Percentiles rank a stretch among this genome's conserved stretches.
Conservation (phyloP, 2,888 invertebrate genomes). For the Chaitophorus viminalis region DNA sequence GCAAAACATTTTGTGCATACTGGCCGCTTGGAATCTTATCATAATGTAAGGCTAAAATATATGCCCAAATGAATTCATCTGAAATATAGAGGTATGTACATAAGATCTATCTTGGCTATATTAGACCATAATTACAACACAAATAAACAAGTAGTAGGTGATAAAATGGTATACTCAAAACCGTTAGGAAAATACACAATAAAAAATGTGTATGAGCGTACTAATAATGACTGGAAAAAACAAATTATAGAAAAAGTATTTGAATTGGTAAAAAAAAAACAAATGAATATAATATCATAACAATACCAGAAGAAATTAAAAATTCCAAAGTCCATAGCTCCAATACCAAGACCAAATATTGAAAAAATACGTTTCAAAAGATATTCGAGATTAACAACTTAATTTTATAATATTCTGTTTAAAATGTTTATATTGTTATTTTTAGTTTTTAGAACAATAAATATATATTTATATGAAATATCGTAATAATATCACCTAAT, state of each 20-base stretch:
- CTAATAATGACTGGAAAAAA: neutral
- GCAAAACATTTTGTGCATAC: constrained; percentile 24
- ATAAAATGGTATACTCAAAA: neutral
- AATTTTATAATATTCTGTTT: neutral
- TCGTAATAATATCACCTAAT: no score
- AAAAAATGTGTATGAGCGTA: constrained; percentile 6
- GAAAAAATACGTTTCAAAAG: constrained; percentile 2
- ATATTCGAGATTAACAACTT: neutral
- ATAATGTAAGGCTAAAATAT: constrained; percentile 45
- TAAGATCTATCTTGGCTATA: constrained; percentile 51
- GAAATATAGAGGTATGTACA: constrained; percentile 44
- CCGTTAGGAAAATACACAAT: neutral
- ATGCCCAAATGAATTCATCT: constrained; percentile 52
- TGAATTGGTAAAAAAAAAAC: neutral
- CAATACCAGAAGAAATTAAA: neutral
- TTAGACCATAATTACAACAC: no score
- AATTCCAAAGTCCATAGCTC: constrained; percentile 10
- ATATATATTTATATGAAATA: constrained; percentile 10
- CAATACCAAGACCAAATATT: constrained; percentile 7
- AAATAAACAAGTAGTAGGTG: no score
- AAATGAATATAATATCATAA: constrained; percentile 10
- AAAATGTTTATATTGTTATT: constrained; percentile 2
- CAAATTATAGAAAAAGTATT: neutral
- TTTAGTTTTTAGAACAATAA: constrained; percentile 1
- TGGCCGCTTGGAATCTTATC: constrained; percentile 44